phyloP scores from a whole-genome alignment of 2,113 vertebrate species.

The Pedetes capensis region DNA sequence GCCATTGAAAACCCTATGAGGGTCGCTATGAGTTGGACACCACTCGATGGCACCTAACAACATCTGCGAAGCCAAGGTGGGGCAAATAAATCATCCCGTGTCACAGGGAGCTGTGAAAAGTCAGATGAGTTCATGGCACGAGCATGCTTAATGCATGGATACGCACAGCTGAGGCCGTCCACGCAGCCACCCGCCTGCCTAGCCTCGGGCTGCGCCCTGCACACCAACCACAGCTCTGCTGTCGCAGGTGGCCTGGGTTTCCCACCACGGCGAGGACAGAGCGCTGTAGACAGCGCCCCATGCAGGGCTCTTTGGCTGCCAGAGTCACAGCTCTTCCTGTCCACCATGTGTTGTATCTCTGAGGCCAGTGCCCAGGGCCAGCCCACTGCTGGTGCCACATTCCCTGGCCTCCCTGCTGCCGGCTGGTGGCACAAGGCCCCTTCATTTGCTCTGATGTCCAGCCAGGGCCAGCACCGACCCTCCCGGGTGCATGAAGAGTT shows the following conservation, averaged over 20 bases:
- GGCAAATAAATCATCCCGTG: too few species aligned
- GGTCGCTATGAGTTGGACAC: too few species aligned
- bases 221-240: not conserved
- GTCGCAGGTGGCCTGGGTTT: not conserved
- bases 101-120: too few species aligned
- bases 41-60: too few species aligned
- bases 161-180: too few species aligned
- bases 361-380: not conserved
- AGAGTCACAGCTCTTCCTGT: not conserved
- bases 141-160: not conserved
- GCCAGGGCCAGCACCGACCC: not conserved
- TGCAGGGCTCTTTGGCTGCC: not conserved
- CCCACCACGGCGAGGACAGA: not conserved
- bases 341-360: not conserved
- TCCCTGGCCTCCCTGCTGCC: too few species aligned
- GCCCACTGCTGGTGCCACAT: not conserved
- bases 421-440: not conserved
- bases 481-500: not conserved
- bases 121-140: accelerated
- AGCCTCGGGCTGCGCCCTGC: not conserved
- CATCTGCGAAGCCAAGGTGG: too few species aligned
- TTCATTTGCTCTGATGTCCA: slow-evolving; percentile 32
- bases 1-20: too few species aligned
- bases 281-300: not conserved
- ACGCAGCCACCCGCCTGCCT: too few species aligned